Evolutionary conservation across 64 coral and sea anemone genomes (phyloP).

Genomic region (Pocillopora damicornis): DNA sequence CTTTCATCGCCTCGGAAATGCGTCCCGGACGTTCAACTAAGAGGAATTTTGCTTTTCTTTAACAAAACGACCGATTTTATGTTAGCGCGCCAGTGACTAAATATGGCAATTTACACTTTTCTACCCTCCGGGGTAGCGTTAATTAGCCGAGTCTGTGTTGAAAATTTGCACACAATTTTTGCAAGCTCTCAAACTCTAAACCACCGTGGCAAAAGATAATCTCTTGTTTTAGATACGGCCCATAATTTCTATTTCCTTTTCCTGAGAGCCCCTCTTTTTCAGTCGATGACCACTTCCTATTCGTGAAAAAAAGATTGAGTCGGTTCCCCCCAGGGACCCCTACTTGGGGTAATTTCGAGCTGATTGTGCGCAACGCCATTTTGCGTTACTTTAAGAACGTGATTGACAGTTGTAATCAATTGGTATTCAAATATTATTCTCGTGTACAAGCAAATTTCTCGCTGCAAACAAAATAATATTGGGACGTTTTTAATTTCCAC

Average conservation of each 20-base stretch:
- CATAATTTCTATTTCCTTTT: not conserved
- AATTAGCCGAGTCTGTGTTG: not conserved
- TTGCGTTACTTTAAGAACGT: not conserved
- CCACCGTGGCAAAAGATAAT: no score
- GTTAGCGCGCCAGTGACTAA: slow-evolving; percentile 27
- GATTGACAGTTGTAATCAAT: slow-evolving; percentile 32
- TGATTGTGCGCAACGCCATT: not conserved
- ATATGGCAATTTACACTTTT: not conserved
- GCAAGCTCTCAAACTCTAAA: no score
- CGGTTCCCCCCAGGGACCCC: not conserved
- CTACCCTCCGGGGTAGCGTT: not conserved
- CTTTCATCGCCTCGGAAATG: not conserved
- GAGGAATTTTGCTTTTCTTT: slow-evolving; percentile 8
- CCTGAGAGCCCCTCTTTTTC: not conserved
- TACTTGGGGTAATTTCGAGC: not conserved
- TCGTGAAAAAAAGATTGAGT: not conserved
- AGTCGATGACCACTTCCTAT: not conserved
- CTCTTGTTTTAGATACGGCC: no score
- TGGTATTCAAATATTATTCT: slow-evolving; percentile 2
- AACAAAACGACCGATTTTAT: slow-evolving; percentile 28
- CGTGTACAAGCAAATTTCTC: slow-evolving; percentile 10
- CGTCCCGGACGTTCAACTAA: not conserved
- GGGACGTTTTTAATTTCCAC: slow-evolving; percentile 4
- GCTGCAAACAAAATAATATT: slow-evolving; percentile 25
- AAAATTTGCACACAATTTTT: no score